Percentiles rank a stretch among this genome's conserved stretches.
Conservation (phyloP, 2,888 invertebrate species). For the Fragum fragum region DNA sequence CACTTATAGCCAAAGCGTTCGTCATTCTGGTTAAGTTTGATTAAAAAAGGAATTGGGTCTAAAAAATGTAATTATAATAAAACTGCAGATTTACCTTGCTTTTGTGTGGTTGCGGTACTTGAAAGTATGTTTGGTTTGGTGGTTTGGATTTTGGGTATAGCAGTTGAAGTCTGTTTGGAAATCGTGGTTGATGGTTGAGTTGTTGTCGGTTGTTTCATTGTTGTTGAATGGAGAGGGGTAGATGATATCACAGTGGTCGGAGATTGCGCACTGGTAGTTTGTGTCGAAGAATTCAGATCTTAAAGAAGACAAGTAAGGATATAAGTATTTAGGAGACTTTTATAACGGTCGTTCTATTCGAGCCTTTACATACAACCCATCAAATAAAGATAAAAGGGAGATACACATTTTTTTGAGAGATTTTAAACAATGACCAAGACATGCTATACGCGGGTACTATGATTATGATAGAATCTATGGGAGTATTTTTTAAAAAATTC, state of each 20-base stretch:
- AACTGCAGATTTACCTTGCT: too few species aligned
- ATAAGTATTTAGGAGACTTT: too few species aligned
- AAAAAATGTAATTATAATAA: too few species aligned
- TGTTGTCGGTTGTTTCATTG: constrained; percentile 13
- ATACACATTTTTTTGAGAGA: too few species aligned
- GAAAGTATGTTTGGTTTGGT: not conserved
- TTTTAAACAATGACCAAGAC: too few species aligned
- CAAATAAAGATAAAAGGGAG: not conserved
- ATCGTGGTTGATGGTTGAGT: not conserved
- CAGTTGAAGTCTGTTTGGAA: not conserved
- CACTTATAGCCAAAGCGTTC: too few species aligned
- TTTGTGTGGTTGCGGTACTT: not conserved
- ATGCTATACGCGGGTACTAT: too few species aligned
- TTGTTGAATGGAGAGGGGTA: constrained; percentile 25
- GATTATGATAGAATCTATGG: too few species aligned
- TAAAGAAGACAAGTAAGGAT: not conserved
- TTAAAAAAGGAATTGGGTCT: too few species aligned
- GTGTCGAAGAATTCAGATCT: not conserved
- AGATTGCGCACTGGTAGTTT: constrained; percentile 19
- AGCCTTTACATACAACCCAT: not conserved
- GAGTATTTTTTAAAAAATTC: too few species aligned
- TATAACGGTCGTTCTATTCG: not conserved
- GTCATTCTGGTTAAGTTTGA: too few species aligned
- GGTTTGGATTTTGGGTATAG: not conserved
- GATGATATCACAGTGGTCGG: constrained; percentile 15